A percentile compares a stretch with the other conserved stretches of the same genome.
phyloP scores from a whole-genome alignment of 2,888 invertebrate genomes.

The Quadroppia sp. region DNA sequence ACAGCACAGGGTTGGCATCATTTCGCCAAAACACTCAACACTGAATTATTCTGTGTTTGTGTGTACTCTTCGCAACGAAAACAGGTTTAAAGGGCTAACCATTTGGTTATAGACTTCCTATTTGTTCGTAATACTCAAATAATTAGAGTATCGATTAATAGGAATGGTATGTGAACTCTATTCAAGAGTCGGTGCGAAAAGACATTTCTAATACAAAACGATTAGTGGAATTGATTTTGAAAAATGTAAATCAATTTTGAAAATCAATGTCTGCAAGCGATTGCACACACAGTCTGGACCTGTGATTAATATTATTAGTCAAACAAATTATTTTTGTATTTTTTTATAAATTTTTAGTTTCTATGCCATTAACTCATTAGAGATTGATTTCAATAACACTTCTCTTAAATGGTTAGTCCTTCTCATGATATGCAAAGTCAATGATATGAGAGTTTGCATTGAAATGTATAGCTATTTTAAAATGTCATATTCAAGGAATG shows the following conservation, averaged over 20 bases:
- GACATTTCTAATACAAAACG: too few relatives aligned
- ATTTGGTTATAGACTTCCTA: not conserved
- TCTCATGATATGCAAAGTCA: slow-evolving; percentile 4
- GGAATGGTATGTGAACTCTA: too few relatives aligned
- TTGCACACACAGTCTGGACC: too few relatives aligned
- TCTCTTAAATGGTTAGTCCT: slow-evolving; percentile 1
- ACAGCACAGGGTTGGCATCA: not conserved
- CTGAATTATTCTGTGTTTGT: not conserved
- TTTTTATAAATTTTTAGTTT: not conserved
- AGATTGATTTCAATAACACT: slow-evolving; percentile 23
- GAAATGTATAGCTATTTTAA: not conserved
- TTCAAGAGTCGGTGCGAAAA: too few relatives aligned
- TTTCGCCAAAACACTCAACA: not conserved
- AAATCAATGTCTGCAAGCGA: not conserved
- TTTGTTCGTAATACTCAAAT: too few relatives aligned
- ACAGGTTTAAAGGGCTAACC: slow-evolving; percentile 1
- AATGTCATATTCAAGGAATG: slow-evolving; percentile 18
- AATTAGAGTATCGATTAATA: too few relatives aligned
- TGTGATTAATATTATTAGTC: too few relatives aligned
- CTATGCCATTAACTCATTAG: not conserved
- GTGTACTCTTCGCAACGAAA: slow-evolving; percentile 4
- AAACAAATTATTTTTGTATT: too few relatives aligned
- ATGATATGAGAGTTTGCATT: slow-evolving; percentile 28
- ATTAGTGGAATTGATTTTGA: too few relatives aligned
- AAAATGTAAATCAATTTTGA: not conserved